Conservation (phyloP, 2,888 invertebrate species). For the Tipula helvola region DNA sequence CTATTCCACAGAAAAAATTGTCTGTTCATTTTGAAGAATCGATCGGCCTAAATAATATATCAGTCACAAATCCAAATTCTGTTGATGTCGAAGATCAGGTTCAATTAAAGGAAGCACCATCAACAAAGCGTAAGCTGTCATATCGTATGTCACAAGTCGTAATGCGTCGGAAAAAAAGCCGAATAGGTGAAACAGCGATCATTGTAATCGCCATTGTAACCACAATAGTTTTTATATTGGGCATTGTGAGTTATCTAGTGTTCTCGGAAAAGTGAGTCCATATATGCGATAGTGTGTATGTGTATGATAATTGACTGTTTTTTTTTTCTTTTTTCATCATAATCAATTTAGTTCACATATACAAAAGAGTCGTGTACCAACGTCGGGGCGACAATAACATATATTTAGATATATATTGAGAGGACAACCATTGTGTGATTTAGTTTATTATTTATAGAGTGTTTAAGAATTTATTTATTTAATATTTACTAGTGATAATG, state of each 20-base stretch:
- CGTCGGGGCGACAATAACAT: too few species aligned
- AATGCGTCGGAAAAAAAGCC: neutral
- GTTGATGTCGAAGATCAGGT: neutral
- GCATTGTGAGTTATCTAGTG: neutral
- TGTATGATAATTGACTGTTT: too few species aligned
- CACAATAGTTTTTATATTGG: neutral
- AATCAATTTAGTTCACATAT: too few species aligned
- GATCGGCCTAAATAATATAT: neutral
- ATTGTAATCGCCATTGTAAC: neutral
- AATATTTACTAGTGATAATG: too few species aligned
- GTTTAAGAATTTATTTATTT: too few species aligned
- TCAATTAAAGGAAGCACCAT: neutral
- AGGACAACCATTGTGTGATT: too few species aligned
- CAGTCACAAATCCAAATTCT: neutral
- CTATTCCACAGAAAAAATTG: neutral
- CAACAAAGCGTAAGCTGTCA: neutral
- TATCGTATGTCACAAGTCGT: neutral
- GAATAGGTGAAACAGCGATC: neutral
- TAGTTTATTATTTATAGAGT: too few species aligned
- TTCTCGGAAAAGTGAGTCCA: neutral
- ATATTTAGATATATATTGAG: too few species aligned
- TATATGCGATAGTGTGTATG: too few species aligned
- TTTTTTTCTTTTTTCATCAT: too few species aligned
- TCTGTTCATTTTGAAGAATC: neutral
- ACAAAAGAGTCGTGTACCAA: too few species aligned